Percentiles rank a stretch among this genome's conserved stretches.
phyloP scores from a whole-genome alignment of 2,888 invertebrate genomes.

The Hypomecis punctinalis region DNA sequence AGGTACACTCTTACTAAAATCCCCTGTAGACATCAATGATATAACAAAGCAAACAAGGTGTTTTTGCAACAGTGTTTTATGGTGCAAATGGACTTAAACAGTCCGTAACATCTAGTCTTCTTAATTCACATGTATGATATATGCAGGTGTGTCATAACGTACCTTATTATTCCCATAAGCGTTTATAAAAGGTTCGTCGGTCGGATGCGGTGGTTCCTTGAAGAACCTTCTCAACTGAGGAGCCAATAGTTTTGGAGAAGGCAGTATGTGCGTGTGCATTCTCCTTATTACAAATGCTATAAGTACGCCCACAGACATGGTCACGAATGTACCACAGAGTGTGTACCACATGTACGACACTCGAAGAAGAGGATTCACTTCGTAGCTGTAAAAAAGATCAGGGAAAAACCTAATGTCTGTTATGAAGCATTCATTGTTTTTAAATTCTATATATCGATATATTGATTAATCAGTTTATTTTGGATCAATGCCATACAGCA shows the following conservation, averaged over 20 bases:
- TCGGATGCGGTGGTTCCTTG: slow-evolving; percentile 77
- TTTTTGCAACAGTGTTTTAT: too few species aligned
- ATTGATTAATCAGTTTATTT: background rate
- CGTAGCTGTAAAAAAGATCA: slow-evolving; percentile 63
- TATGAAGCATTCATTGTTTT: background rate
- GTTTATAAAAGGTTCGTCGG: slow-evolving; percentile 71
- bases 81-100: too few species aligned
- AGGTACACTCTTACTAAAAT: too few species aligned
- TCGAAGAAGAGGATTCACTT: slow-evolving; percentile 87
- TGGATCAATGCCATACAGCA: too few species aligned
- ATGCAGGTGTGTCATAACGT: background rate
- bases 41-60: too few species aligned
- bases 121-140: too few species aligned
- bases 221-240: slow-evolving; percentile 87
- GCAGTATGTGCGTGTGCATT: slow-evolving; percentile 67
- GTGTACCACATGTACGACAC: slow-evolving; percentile 93
- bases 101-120: too few species aligned
- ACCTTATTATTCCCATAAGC: slow-evolving; percentile 75
- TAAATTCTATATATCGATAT: background rate
- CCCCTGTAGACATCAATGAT: too few species aligned
- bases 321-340: slow-evolving; percentile 70
- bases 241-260: slow-evolving; percentile 85
- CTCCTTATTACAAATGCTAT: slow-evolving; percentile 61
- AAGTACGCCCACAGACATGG: slow-evolving; percentile 64
- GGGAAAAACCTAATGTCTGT: slow-evolving; percentile 12